Base-by-base conservation (phyloP, 1,140 invertebrate genomes). In the Danaus plexippus region DNA sequence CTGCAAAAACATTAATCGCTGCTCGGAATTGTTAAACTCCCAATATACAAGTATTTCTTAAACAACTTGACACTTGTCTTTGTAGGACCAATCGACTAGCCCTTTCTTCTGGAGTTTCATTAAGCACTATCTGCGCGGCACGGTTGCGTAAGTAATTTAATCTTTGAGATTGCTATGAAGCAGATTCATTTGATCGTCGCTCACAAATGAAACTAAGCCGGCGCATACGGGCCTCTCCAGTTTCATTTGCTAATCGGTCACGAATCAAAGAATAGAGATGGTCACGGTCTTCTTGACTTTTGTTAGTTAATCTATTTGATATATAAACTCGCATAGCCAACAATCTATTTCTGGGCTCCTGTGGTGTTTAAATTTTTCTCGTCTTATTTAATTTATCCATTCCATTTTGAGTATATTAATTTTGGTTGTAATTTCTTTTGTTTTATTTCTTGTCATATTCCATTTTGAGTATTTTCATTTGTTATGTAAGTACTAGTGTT, bases 1-100 rank as follows among this genome's bases (percentile, higher is more conserved):
- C 57, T 6, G 57, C 62, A 46, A 56, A 59, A 47, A 63, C 43
- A 53, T 63, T 59, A 42, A 59, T 59, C 41, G 50, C 57, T 9
- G 49, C 13, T 47, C 48, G 8, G 52, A 60, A 60, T 51, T 50
- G 18, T 52, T 52, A 45, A 49, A 11, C 41, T 47, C 50, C 11
- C 43, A n/a, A 59, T 44, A 9, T 48, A 54, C 9, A 15, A 18
- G 51, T n/a, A n/a, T n/a, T n/a, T n/a, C n/a, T n/a, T n/a, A n/a
- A n/a, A n/a, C n/a, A n/a, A n/a, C n/a, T n/a, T n/a, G n/a, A n/a
- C n/a, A n/a, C n/a, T n/a, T n/a, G n/a, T n/a, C n/a, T n/a, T n/a
- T n/a, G n/a, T n/a, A n/a, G n/a, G n/a, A n/a, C n/a, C n/a, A n/a
- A n/a, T n/a, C n/a, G n/a, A n/a, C n/a, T n/a, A n/a, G n/a, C n/a